Evolutionary conservation across 1,140 invertebrate genomes (phyloP).

Genomic region (Ganaspis sp.): DNA sequence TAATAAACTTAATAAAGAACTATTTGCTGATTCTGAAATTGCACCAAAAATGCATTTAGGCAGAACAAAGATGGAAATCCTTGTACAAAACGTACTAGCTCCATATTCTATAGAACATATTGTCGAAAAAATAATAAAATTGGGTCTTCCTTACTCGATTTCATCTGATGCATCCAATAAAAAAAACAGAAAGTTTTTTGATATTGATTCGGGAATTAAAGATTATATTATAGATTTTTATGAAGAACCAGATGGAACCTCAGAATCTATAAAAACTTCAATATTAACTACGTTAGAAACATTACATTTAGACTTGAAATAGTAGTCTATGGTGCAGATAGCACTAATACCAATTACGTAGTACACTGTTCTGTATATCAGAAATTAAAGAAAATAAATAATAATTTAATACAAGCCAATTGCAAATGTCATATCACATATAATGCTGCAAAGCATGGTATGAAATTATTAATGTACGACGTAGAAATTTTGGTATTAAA

Average conservation of each 20-base stretch:
- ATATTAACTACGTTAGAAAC: slow-evolving; percentile 26
- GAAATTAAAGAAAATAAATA: slow-evolving; percentile 34
- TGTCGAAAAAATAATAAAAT: slow-evolving; percentile 27
- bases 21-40: slow-evolving; percentile 37
- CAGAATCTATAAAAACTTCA: slow-evolving; percentile 35
- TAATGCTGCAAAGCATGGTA: slow-evolving; percentile 33
- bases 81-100: slow-evolving; percentile 37
- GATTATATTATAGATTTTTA: slow-evolving; percentile 51
- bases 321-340: slow-evolving; percentile 37
- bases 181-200: slow-evolving; percentile 29
- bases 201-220: slow-evolving; percentile 41
- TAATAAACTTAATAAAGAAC: slow-evolving; percentile 32
- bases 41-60: slow-evolving; percentile 42
- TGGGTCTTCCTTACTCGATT: not conserved
- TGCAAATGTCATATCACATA: slow-evolving; percentile 41
- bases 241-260: slow-evolving; percentile 39
- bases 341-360: slow-evolving; percentile 42
- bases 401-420: slow-evolving; percentile 38
- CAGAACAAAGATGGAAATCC: slow-evolving; percentile 41
- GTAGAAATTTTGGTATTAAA: slow-evolving; percentile 36
- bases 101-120: slow-evolving; percentile 40
- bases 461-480: slow-evolving; percentile 35
- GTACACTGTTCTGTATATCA: slow-evolving; percentile 40
- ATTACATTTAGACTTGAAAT: slow-evolving; percentile 33
- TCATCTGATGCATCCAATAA: slow-evolving; percentile 34